Evolutionary conservation across 1,140 invertebrate genomes (phyloP).

Genomic region (Bombus picipes): DNA sequence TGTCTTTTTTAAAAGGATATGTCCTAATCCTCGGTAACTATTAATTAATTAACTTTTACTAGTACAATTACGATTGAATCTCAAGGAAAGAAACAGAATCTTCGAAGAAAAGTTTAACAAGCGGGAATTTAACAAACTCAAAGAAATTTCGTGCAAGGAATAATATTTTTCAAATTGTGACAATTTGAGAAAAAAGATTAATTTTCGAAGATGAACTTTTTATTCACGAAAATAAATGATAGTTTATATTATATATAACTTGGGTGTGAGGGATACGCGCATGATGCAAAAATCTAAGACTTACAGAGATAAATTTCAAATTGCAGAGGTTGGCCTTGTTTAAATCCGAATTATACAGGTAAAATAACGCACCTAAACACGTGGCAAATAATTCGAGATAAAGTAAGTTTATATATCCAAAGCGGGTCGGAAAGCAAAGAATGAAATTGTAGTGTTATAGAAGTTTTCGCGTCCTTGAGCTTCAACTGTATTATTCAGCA

Average conservation of each 20-base stretch:
- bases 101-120: not conserved
- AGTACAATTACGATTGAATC: not conserved
- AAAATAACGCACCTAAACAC: too few relatives aligned
- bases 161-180: not conserved
- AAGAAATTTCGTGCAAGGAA: not conserved
- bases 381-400: not conserved
- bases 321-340: too few relatives aligned
- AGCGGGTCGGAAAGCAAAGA: not conserved
- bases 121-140: not conserved
- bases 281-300: too few relatives aligned
- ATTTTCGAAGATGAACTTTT: not conserved
- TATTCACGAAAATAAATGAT: not conserved
- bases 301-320: not conserved
- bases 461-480: not conserved
- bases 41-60: not conserved
- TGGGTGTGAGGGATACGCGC: not conserved
- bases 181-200: too few relatives aligned
- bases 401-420: not conserved
- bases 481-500: not conserved
- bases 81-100: not conserved
- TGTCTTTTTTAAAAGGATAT: not conserved
- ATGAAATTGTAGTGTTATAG: not conserved
- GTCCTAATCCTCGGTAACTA: not conserved
- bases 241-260: not conserved
- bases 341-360: too few relatives aligned